phyloP scores from a whole-genome alignment of 2,888 invertebrate species.

The Sialis fuliginosa region DNA sequence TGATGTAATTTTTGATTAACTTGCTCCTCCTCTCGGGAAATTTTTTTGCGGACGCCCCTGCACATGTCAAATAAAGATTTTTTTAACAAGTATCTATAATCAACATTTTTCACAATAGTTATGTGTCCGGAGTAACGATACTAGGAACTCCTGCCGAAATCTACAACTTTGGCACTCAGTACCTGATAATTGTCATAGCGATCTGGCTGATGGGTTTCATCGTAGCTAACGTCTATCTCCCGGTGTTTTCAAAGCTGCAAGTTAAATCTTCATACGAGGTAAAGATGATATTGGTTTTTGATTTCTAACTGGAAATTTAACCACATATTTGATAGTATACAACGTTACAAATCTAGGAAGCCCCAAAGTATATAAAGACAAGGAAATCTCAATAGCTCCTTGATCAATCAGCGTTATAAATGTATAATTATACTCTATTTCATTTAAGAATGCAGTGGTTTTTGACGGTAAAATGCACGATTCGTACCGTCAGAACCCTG shows the following conservation, averaged over 20 bases:
- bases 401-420: too few relatives aligned
- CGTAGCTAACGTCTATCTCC: constrained; percentile 54
- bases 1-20: background rate
- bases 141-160: constrained; percentile 76
- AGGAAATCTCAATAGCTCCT: too few relatives aligned
- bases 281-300: constrained; percentile 13
- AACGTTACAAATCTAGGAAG: too few relatives aligned
- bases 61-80: too few relatives aligned
- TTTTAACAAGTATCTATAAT: background rate
- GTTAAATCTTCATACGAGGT: constrained; percentile 77
- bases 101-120: constrained; percentile 30
- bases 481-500: too few relatives aligned
- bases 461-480: too few relatives aligned
- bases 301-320: too few relatives aligned
- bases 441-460: too few relatives aligned
- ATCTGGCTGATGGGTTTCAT: constrained; percentile 47
- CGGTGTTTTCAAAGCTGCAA: constrained; percentile 59
- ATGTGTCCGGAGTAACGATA: constrained; percentile 76
- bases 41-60: background rate
- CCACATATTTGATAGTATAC: too few relatives aligned
- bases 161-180: constrained; percentile 72
- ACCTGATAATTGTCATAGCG: constrained; percentile 56
- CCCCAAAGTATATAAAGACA: too few relatives aligned
- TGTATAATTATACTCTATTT: too few relatives aligned
- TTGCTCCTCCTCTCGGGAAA: background rate